Evolutionary conservation across 2,888 invertebrate species (phyloP).

Genomic region (Caenorhabditis sp.): DNA sequence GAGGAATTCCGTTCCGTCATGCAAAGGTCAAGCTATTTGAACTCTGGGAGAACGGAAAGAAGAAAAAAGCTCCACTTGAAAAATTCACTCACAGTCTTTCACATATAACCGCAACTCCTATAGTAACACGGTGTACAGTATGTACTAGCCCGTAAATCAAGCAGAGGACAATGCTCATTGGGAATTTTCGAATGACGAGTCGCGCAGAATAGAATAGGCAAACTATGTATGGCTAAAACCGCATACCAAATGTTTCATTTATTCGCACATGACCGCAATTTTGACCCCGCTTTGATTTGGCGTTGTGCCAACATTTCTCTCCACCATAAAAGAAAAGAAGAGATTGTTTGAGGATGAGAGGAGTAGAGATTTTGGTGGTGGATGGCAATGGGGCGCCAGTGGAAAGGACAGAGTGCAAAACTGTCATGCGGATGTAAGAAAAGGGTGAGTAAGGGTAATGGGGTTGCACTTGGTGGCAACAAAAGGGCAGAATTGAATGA

Average conservation of each 20-base stretch:
- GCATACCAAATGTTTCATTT: not conserved
- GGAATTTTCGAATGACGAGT: no score
- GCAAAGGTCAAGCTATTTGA: slow-evolving; percentile 15
- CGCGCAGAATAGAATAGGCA: no score
- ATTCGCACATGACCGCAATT: slow-evolving; percentile 7
- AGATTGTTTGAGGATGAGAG: not conserved
- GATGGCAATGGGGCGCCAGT: not conserved
- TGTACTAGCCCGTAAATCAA: slow-evolving; percentile 26
- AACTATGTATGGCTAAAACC: no score
- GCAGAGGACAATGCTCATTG: not conserved
- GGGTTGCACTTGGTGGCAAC: no score
- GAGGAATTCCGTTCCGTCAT: not conserved
- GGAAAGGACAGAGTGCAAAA: not conserved
- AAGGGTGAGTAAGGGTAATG: no score
- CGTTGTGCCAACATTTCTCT: not conserved
- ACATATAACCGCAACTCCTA: slow-evolving; percentile 30
- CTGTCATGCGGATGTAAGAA: not conserved
- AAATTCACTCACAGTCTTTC: slow-evolving; percentile 33
- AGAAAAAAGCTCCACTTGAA: not conserved
- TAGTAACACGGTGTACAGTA: slow-evolving; percentile 39
- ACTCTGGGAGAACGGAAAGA: not conserved
- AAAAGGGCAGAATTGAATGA: no score
- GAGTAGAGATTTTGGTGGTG: not conserved
- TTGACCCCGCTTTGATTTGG: not conserved
- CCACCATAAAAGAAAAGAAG: slow-evolving; percentile 10